These are phyloP conservation scores for Saturnia pavonia DNA, from an alignment of 2,888 invertebrate genomes.

Conservation along the genomic window DNA sequence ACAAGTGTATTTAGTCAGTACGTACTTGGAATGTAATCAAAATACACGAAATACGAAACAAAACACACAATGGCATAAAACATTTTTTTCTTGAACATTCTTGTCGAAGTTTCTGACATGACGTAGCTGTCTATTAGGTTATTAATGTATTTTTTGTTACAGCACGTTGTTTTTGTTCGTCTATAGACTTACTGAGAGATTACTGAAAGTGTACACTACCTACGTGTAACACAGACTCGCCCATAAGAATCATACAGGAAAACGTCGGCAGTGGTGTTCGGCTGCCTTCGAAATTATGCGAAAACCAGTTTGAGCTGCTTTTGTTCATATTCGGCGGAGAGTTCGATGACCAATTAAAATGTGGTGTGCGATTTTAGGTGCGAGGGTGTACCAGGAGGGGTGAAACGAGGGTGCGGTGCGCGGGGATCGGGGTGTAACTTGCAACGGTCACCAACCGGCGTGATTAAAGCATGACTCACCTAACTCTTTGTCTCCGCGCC, in stretches of 20 bases:
- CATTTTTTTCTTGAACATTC: slow-evolving; percentile 37
- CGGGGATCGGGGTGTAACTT: slow-evolving; percentile 56
- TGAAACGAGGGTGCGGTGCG: slow-evolving; percentile 43
- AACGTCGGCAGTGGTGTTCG: slow-evolving; percentile 52
- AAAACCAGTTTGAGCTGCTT: slow-evolving; percentile 77
- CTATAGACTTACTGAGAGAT: slow-evolving; percentile 30
- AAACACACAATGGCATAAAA: slow-evolving; percentile 17
- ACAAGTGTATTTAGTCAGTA: slow-evolving; percentile 34
- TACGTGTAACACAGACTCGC: slow-evolving; percentile 31
- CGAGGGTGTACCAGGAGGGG: slow-evolving; percentile 45
- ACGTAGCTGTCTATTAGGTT: slow-evolving; percentile 25
- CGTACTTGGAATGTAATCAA: slow-evolving; percentile 35
- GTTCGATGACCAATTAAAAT: slow-evolving; percentile 78
- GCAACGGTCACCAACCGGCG: slow-evolving; percentile 68
- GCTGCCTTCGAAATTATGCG: slow-evolving; percentile 64
- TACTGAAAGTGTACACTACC: slow-evolving; percentile 46
- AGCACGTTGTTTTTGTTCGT: slow-evolving; percentile 23
- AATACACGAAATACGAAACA: slow-evolving; percentile 35
- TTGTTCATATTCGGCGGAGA: slow-evolving; percentile 67
- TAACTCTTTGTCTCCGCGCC: slow-evolving; percentile 60
- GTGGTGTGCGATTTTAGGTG: slow-evolving; percentile 58
- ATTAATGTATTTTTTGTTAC: slow-evolving; percentile 23
- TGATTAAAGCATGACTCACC: slow-evolving; percentile 69
- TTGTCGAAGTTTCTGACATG: slow-evolving; percentile 18
- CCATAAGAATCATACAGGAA: slow-evolving; percentile 57